Evolutionary conservation across 2,113 vertebrate species (phyloP).

Genomic region (Sigmodon hispidus): DNA sequence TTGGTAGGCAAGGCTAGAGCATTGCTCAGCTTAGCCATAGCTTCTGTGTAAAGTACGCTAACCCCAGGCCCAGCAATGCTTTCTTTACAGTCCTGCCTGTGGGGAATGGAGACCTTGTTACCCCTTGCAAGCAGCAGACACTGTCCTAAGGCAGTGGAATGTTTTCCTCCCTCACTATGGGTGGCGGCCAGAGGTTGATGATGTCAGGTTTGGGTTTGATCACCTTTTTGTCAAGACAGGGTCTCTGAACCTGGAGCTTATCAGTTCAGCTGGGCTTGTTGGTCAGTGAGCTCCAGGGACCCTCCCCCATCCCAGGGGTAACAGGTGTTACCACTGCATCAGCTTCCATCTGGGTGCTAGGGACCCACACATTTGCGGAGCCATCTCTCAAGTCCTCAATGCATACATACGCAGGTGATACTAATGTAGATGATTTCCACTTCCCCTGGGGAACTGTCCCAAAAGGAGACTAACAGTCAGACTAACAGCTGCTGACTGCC

Average conservation of each 20-base stretch:
- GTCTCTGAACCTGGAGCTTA: neutral
- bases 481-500: neutral
- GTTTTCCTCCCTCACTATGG: neutral
- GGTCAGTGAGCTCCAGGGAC: neutral
- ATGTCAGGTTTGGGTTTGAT: neutral
- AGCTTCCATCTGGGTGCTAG: neutral
- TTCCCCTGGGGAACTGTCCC: neutral
- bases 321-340: neutral
- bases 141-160: neutral
- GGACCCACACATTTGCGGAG: neutral
- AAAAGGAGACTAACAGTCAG: too few species aligned
- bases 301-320: neutral
- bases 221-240: neutral
- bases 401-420: neutral
- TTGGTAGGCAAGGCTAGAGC: neutral
- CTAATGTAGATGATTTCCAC: neutral
- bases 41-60: neutral
- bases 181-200: neutral
- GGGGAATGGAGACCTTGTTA: neutral
- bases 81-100: neutral
- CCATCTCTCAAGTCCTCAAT: neutral
- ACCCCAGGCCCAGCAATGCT: too few species aligned
- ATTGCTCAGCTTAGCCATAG: neutral
- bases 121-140: neutral
- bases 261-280: neutral